A percentile compares a stretch with the other conserved stretches of the same genome.
Evolutionary conservation across 2,113 vertebrate species (phyloP).

Genomic region (Cinclus mexicanus): DNA sequence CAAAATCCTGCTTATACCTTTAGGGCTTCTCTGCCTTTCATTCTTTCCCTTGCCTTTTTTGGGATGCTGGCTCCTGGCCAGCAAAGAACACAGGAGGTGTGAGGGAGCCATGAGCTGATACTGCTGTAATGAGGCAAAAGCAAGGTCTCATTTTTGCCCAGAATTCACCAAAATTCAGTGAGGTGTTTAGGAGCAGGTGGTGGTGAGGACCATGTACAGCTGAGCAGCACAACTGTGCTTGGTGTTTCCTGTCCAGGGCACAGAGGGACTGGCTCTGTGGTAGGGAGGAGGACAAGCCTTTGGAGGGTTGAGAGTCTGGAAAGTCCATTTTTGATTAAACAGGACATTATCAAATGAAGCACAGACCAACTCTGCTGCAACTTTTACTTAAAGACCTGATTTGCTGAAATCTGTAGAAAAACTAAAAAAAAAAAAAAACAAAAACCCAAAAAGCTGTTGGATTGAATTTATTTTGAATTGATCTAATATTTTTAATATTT

Average conservation of each 20-base stretch:
- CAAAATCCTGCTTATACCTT: background rate
- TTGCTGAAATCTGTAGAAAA: background rate
- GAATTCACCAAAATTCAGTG: background rate
- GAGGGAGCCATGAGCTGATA: background rate
- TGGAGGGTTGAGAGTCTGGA: background rate
- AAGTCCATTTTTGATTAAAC: background rate
- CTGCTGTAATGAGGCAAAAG: background rate
- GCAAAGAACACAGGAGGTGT: fast-evolving
- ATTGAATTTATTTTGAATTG: background rate
- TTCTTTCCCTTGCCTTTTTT: background rate
- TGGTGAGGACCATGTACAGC: background rate
- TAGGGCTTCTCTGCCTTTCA: background rate
- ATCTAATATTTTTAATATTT: background rate
- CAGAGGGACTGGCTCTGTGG: background rate
- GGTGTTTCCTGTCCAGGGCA: background rate
- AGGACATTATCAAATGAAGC: background rate
- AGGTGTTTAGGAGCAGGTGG: background rate
- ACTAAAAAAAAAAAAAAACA: background rate
- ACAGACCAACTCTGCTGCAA: background rate
- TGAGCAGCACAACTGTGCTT: background rate
- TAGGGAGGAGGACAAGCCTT: background rate
- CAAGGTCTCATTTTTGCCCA: background rate
- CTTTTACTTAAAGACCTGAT: background rate
- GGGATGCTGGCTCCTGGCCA: background rate
- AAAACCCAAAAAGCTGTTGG: fast-evolving